phyloP scores from a whole-genome alignment of 2,888 invertebrate genomes.

The Argynnis bischoffii region DNA sequence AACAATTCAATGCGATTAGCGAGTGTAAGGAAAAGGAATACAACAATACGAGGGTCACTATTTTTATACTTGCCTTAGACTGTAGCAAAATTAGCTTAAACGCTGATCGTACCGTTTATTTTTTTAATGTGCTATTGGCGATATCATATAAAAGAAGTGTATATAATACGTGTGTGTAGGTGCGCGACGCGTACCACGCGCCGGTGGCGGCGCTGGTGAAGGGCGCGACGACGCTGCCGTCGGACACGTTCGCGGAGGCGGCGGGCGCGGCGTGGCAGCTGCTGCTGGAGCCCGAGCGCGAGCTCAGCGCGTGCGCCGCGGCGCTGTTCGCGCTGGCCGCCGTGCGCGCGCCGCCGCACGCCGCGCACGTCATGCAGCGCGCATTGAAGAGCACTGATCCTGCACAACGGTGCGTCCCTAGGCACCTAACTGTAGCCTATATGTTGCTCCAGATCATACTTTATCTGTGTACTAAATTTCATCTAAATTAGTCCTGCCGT shows the following conservation, averaged over 20 bases:
- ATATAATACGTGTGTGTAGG: slow-evolving; percentile 66
- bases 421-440: no score
- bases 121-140: no score
- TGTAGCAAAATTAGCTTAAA: no score
- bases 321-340: slow-evolving; percentile 96
- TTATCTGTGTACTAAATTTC: no score
- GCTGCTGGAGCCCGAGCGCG: slow-evolving; percentile 94
- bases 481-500: no score
- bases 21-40: no score
- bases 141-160: no score
- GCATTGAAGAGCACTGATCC: slow-evolving; percentile 94
- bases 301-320: slow-evolving; percentile 92
- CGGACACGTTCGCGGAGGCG: slow-evolving; percentile 93
- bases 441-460: no score
- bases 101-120: no score
- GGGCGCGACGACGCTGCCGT: slow-evolving; percentile 93
- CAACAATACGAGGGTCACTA: no score
- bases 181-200: slow-evolving; percentile 94
- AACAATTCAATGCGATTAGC: no score
- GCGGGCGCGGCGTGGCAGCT: slow-evolving; percentile 98
- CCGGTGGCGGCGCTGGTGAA: slow-evolving; percentile 93
- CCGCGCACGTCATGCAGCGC: slow-evolving; percentile 93
- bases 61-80: no score
- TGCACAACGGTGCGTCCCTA: slow-evolving; percentile 80
- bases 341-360: slow-evolving; percentile 94